Percentiles rank a stretch among this genome's conserved stretches.
Evolutionary conservation across 2,113 vertebrate species (phyloP).

Genomic region (Peromyscus californicus): DNA sequence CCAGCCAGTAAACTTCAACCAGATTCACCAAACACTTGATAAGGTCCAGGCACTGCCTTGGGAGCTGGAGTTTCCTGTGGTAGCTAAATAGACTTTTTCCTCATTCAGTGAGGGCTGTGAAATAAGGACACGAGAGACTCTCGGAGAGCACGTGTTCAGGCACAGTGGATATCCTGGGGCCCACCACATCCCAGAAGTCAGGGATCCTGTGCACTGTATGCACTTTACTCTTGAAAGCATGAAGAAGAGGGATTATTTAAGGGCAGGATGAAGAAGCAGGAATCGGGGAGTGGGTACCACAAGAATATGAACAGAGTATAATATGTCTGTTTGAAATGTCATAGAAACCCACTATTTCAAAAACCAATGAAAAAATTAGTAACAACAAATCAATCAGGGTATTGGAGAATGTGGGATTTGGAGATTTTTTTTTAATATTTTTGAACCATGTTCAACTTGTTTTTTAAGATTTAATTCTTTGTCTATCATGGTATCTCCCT

Average conservation of each 20-base stretch:
- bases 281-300: neutral
- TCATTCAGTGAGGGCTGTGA: neutral
- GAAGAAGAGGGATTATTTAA: neutral
- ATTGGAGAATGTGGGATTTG: neutral
- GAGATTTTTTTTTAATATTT: no score
- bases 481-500: no score
- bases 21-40: neutral
- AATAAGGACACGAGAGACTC: neutral
- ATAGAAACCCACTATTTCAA: neutral
- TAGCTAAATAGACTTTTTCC: neutral
- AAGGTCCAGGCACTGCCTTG: neutral
- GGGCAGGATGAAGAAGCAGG: neutral
- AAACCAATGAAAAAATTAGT: neutral
- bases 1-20: neutral
- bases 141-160: neutral
- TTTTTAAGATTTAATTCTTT: no score
- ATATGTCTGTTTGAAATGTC: neutral
- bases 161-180: neutral
- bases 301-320: no score
- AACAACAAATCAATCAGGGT: neutral
- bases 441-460: no score
- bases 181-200: neutral
- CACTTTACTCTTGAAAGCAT: neutral
- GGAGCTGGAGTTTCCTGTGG: neutral
- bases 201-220: no score